Evolutionary conservation across 2,888 invertebrate species (phyloP).

Genomic region (Drosophila demipolita): DNA sequence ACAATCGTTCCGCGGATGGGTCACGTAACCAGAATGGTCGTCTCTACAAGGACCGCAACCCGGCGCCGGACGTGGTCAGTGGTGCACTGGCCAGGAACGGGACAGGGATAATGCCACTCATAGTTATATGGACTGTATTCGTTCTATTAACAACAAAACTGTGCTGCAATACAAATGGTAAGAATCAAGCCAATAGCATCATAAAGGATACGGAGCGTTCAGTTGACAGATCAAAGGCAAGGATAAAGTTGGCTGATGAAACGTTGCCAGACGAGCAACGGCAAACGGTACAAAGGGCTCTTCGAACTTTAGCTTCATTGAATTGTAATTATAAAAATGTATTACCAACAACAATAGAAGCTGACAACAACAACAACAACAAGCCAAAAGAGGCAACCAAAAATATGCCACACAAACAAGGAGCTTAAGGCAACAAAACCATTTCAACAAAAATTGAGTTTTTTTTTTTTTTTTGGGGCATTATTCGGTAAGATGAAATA

Average conservation of each 20-base stretch:
- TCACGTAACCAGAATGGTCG: constrained; percentile 84
- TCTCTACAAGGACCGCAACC: constrained; percentile 82
- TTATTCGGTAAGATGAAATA: constrained; percentile 32
- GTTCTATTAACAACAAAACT: constrained; percentile 54
- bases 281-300: constrained; percentile 27
- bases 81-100: constrained; percentile 36
- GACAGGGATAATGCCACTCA: constrained; percentile 51
- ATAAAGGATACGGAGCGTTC: neutral
- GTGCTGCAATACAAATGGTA: constrained; percentile 18
- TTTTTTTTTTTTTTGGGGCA: constrained; percentile 5
- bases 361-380: constrained; percentile 10
- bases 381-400: constrained; percentile 27
- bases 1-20: constrained; percentile 84
- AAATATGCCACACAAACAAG: constrained; percentile 7
- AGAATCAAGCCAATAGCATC: neutral
- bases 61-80: constrained; percentile 71
- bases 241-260: constrained; percentile 12
- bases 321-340: constrained; percentile 63
- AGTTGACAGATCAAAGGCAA: constrained; percentile 23
- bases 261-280: neutral
- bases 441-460: neutral
- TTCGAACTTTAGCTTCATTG: constrained; percentile 73
- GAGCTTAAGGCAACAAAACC: neutral
- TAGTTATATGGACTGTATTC: constrained; percentile 67
- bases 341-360: constrained; percentile 27